Evolutionary conservation across 2,797 vertebrate genomes (phyloP).

Genomic region (Forpus xanthops): DNA sequence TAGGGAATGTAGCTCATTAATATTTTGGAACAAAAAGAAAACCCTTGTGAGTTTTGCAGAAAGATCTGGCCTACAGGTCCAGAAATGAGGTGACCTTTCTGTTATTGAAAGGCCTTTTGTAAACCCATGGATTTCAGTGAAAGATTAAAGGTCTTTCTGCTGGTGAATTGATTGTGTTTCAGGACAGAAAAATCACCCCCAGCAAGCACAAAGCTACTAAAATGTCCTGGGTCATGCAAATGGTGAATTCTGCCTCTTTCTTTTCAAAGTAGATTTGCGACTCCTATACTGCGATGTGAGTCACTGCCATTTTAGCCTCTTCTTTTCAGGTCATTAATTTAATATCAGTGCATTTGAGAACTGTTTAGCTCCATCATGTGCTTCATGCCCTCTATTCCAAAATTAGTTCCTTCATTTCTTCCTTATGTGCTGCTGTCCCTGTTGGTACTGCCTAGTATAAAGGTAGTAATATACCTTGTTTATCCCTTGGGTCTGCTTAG

Average conservation of each 20-base stretch:
- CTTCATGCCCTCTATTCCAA: not conserved
- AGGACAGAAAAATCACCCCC: conserved; percentile 38
- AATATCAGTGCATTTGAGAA: not conserved
- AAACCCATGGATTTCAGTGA: not conserved
- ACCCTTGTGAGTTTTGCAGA: not conserved
- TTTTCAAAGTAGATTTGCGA: not conserved
- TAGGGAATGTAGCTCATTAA: not conserved
- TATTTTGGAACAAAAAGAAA: conserved; percentile 34
- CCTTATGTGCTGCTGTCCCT: not conserved
- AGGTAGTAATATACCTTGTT: not conserved
- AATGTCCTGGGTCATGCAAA: not conserved
- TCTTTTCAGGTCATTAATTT: conserved; percentile 40
- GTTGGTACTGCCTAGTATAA: not conserved
- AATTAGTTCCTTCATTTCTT: not conserved
- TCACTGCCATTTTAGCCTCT: not conserved
- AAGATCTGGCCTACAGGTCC: not conserved
- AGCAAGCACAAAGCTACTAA: conserved; percentile 6
- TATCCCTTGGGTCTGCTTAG: not conserved
- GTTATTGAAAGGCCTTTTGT: conserved; percentile 5
- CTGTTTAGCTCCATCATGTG: not conserved
- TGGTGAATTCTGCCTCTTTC: not conserved
- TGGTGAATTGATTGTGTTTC: not conserved
- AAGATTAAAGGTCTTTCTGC: not conserved
- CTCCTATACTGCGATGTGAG: not conserved
- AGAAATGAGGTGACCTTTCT: conserved; percentile 31